phyloP scores from a whole-genome alignment of 2,888 invertebrate species.

The Synergus laeviventris region DNA sequence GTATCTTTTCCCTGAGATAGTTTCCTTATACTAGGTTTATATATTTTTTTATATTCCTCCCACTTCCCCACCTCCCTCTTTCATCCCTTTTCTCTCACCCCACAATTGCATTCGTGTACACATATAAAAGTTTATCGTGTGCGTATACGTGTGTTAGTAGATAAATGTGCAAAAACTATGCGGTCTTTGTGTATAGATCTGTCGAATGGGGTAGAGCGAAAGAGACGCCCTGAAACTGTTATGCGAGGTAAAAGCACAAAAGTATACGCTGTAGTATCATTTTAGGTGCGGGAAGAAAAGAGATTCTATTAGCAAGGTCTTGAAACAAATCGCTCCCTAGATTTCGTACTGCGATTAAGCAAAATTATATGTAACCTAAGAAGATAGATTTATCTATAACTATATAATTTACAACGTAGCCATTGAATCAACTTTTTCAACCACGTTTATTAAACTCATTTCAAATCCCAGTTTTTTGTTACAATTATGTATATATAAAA shows the following conservation, averaged over 20 bases:
- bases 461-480: background rate
- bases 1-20: background rate
- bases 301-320: background rate
- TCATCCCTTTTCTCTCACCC: conserved; percentile 18
- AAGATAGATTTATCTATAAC: background rate
- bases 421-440: no score
- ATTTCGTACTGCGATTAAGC: background rate
- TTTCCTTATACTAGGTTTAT: background rate
- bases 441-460: background rate
- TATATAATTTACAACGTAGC: background rate
- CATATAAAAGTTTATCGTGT: conserved; percentile 47
- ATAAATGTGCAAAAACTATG: conserved; percentile 47
- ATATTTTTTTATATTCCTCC: background rate
- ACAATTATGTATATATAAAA: background rate
- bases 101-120: conserved; percentile 27
- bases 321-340: background rate
- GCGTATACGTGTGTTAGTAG: conserved; percentile 54
- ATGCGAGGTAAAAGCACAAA: conserved; percentile 16
- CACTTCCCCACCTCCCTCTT: conserved; percentile 2
- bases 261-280: background rate
- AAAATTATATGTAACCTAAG: background rate
- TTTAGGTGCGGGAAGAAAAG: background rate
- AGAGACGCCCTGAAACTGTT: conserved; percentile 64
- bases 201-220: conserved; percentile 54
- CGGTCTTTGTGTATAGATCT: background rate